These are phyloP conservation scores for Acanthornis magna DNA, from an alignment of 2,797 vertebrate species.

Conservation along the genomic window DNA sequence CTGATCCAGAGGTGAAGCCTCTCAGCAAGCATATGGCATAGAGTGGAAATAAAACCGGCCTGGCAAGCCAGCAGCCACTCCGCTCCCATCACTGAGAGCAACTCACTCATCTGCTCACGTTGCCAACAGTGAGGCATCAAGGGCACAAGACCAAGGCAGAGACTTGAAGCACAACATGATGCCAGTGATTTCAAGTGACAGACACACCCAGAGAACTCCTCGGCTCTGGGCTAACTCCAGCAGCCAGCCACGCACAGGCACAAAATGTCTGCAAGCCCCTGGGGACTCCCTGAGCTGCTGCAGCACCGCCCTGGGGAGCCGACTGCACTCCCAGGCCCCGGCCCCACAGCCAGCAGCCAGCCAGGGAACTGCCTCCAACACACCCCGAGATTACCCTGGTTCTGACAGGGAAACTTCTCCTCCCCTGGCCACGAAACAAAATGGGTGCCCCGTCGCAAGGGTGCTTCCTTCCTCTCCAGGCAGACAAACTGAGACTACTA, in stretches of 20 bases:
- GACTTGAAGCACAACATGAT: background rate
- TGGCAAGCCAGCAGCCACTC: background rate
- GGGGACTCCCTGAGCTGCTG: background rate
- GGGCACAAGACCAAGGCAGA: background rate
- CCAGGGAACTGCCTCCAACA: accelerated
- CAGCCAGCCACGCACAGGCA: background rate
- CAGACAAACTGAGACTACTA: background rate
- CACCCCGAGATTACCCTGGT: background rate
- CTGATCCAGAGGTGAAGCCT: background rate
- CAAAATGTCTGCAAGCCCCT: background rate
- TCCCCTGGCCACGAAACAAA: accelerated
- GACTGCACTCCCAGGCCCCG: accelerated
- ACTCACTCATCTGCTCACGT: accelerated
- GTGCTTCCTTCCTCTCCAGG: background rate
- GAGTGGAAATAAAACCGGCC: background rate
- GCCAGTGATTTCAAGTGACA: background rate
- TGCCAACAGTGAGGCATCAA: background rate
- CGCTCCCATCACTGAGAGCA: background rate
- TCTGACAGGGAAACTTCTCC: background rate
- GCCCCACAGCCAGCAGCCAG: background rate
- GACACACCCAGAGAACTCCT: background rate
- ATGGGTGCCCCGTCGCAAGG: accelerated
- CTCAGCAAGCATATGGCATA: background rate
- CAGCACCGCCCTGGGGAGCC: background rate
- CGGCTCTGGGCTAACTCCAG: background rate